Evolutionary conservation across 37 sponge, comb jelly and placozoan species (phyloP), one percentile per base, ranked within the genome.

Genomic region (Aphrocallistes beatrix): DNA sequence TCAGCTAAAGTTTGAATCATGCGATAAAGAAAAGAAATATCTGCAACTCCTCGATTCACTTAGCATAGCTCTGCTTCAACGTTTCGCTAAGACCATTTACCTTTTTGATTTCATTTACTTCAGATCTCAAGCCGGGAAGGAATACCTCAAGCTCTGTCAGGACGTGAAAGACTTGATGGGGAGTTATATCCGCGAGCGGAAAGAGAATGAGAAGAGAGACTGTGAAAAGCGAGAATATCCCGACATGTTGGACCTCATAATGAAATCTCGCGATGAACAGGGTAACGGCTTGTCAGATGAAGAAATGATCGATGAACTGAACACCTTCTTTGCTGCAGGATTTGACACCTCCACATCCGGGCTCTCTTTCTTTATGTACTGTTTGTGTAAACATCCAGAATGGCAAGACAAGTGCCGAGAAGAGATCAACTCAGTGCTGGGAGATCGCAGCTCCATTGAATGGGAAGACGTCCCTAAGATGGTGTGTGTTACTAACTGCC

Each of bases 291-390:
- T 60, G n/a, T 25, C 32, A 25, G 75, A 60, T 13, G 75, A 3
- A 6, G 75, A 60, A 60, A 60, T 60, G 75, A 60, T 60, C 10
- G 75, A 60, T 60, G 75, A 60, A 60, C 34, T 60, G 75, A 60
- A 30, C 34, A 60, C 25, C 3, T 60, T 60, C 34, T 60, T 60
- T 60, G 21, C n/a, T 13, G 75, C 75, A 19, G 75, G 75, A 25
- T 60, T 60, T 13, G 75, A 60, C 10, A 60, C 75, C 10, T 25
- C 75, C 10, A 60, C 75, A 25, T 19, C 28, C n/a, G 75, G 75
- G 6, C 10, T 60, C n/a, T 60, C 75, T 6, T 60, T 60, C n/a
- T 30, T 60, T 25, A 60, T 60, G 21, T 60, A 60, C 34, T 60
- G 75, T 60, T 30, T 60, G 3, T 60, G 75, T 60, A 19, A 30